Conservation (phyloP, 2,797 vertebrate species). For the Eulemur mongoz region DNA sequence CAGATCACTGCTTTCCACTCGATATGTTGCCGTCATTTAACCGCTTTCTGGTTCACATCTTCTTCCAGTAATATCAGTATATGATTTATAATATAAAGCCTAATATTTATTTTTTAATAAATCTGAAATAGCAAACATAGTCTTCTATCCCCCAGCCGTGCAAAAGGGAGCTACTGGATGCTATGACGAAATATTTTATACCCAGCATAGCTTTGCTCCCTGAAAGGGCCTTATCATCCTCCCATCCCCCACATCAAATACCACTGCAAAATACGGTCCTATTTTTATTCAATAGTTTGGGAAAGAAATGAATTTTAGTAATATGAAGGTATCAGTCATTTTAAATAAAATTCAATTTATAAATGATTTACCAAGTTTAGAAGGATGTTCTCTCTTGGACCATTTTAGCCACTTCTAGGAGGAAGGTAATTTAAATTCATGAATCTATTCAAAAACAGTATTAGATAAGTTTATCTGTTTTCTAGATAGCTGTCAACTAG, state of each 20-base stretch:
- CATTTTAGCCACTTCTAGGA: background rate
- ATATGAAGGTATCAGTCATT: background rate
- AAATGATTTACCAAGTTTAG: background rate
- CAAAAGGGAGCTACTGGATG: accelerated
- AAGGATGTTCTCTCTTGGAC: background rate
- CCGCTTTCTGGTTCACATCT: background rate
- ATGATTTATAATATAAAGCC: background rate
- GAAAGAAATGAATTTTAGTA: background rate
- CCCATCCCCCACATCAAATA: too few relatives aligned
- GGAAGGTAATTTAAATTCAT: conserved; percentile 11
- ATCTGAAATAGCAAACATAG: background rate
- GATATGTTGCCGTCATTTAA: background rate
- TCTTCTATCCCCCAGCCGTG: background rate
- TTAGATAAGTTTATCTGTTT: background rate
- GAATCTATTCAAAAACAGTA: background rate
- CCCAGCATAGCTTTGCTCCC: background rate
- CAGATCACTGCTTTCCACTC: accelerated
- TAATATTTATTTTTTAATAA: background rate
- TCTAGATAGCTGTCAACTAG: background rate
- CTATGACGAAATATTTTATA: background rate
- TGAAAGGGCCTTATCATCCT: background rate
- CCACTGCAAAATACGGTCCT: background rate
- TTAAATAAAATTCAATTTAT: background rate
- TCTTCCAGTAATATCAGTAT: too few relatives aligned
- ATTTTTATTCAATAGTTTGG: background rate